Percentiles rank a stretch among this genome's conserved stretches.
Conservation (phyloP, 2,797 vertebrate species). For the Simalia tracyae region DNA sequence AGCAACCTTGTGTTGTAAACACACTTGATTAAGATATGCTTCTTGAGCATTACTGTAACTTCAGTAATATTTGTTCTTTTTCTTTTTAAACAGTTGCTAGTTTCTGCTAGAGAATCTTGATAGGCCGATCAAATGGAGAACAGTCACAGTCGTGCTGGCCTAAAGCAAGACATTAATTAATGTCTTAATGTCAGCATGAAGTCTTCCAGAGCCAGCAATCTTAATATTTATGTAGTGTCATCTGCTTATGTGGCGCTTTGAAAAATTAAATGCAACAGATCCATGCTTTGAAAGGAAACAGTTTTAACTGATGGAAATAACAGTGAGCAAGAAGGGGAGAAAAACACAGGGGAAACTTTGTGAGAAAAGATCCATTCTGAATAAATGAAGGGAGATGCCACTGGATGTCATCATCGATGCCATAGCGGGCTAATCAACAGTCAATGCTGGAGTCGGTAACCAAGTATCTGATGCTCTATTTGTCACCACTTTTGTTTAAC, state of each 20-base stretch:
- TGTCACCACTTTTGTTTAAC: background rate
- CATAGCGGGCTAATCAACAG: background rate
- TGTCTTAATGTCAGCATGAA: background rate
- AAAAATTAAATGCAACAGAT: conserved; percentile 23
- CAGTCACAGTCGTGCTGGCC: conserved; percentile 18
- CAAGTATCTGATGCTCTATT: background rate
- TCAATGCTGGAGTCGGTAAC: background rate
- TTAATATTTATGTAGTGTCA: conserved; percentile 15
- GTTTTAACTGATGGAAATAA: background rate
- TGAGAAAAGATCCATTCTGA: background rate
- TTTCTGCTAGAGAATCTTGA: background rate
- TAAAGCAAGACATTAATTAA: conserved; percentile 40
- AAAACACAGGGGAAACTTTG: background rate
- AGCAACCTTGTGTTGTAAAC: background rate
- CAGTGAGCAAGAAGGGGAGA: background rate
- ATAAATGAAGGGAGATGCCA: no score
- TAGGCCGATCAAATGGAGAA: background rate
- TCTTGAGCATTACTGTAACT: background rate
- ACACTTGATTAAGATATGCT: background rate
- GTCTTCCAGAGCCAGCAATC: conserved; percentile 6
- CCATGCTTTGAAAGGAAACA: conserved; percentile 18
- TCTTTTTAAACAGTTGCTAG: background rate
- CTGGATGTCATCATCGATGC: background rate
- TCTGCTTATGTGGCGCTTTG: conserved; percentile 9
- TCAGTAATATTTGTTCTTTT: background rate